Evolutionary conservation across 1,140 invertebrate genomes (phyloP), one percentile per base, ranked within the genome.

Genomic region (Drosophila obscura): DNA sequence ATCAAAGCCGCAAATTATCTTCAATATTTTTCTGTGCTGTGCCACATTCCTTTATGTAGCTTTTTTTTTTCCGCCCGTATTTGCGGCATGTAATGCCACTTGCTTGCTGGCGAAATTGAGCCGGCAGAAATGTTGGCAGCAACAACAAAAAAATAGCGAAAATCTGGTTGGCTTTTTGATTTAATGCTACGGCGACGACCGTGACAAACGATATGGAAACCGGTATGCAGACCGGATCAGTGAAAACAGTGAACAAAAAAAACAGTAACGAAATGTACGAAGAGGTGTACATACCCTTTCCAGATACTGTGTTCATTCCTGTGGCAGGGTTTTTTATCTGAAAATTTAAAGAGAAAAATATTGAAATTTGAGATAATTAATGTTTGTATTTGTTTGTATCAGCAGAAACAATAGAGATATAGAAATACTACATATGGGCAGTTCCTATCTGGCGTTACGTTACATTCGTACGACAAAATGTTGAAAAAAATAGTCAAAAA

Each of bases 1-100:
- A 65, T 67, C 57, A 72, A 71, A 73, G 67, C 67, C 59, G 79
- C 80, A 78, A 82, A 81, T 81, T 82, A 80, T 80, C 68, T 73
- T 65, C 77, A 73, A 77, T 81, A 87, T 81, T 85, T 72, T 62
- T 52, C 57, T 46, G 63, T 46, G 1, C 50, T 43, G 43, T 60
- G 48, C 43, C 26, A 39, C 45, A 61, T 62, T 63, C 39, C n/a
- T 67, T 75, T 63, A 66, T 78, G 68, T 0, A 5, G 9, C n/a
- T n/a, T n/a, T 45, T 16, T 44, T 59, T 16, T 46, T 45, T 53
- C 2, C 19, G 13, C 26, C 2, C 22, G 11, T 26, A 26, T 26
- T 8, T 68, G 22, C 48, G 22, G 24, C 41, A 19, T 46, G 9
- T 35, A 11, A 11, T 35, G 31, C 35, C 35, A 5, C 31, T 31